These are phyloP conservation scores for Prionace glauca DNA, from an alignment of 2,797 vertebrate genomes.

Conservation along the genomic window DNA sequence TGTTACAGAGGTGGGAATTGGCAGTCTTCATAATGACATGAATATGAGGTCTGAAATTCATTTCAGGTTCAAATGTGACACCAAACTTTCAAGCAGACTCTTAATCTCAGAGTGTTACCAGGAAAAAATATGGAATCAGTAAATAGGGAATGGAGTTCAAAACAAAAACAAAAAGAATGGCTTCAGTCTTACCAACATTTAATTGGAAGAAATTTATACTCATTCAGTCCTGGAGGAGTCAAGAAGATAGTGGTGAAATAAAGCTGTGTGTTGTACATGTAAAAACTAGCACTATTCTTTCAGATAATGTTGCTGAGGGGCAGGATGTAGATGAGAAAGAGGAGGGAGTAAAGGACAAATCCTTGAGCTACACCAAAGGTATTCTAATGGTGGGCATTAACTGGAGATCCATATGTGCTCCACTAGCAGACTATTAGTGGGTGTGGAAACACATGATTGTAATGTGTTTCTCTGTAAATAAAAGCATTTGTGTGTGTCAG, in stretches of 20 bases:
- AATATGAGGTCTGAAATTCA: neutral
- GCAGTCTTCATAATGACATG: neutral
- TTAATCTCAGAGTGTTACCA: neutral
- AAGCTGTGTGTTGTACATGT: neutral
- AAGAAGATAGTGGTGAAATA: neutral
- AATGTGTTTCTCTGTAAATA: neutral
- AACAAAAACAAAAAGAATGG: neutral
- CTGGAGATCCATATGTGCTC: neutral
- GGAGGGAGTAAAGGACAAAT: neutral
- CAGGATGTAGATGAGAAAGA: neutral
- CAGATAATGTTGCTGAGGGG: neutral
- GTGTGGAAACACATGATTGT: neutral
- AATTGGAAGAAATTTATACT: neutral
- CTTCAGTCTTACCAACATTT: neutral
- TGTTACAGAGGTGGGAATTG: neutral
- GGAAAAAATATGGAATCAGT: neutral
- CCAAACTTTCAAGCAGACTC: neutral
- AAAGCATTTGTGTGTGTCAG: neutral
- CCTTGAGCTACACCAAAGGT: too few relatives aligned
- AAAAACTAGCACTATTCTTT: neutral
- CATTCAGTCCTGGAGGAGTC: neutral
- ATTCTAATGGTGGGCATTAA: neutral
- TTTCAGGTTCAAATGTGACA: neutral
- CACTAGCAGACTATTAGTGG: neutral
- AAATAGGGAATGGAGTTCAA: neutral